Evolutionary conservation across 2,113 vertebrate species (phyloP), one percentile per base, ranked within the genome.

Genomic region (Gobiocypris rarus): DNA sequence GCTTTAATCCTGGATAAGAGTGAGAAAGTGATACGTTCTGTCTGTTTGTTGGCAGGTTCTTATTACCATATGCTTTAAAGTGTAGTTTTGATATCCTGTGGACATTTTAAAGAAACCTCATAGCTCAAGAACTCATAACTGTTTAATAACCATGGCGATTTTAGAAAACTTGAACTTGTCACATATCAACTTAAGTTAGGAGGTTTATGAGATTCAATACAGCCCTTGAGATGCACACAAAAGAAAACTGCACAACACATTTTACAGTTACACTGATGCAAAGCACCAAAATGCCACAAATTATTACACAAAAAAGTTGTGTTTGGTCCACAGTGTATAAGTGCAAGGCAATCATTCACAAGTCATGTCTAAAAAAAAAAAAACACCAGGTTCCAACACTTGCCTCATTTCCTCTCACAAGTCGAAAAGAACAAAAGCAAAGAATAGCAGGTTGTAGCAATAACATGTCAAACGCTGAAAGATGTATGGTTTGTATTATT

Each of bases 291-390:
- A 48, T 73, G 69, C 9, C 54, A 59, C n/a, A 31, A 3, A 31
- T 31, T 31, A 31, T 31, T 3, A 31, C 31, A 31, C 31, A 31
- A 43, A 31, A 54, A 11, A 5, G 8, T 54, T 26, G 22, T 8
- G 81, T 38, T 45, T 38, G 50, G 45, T 67, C 34, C 59, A 17
- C 70, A 58, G 70, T 63, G 56, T 69, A 71, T 19, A 26, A 74
- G 31, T 52, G 22, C 28, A 74, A 87, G 19, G 59, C 48, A 45
- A 52, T 71, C 14, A 69, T 75, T 56, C 52, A 31, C 48, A 69
- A 79, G 48, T 65, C 81, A 70, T 19, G 41, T 76, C 77, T 81
- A 34, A 28, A 86, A 82, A 84, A 87, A n/a, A n/a, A n/a, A n/a
- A n/a, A n/a, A n/a, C 83, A 78, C 79, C 22, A 75, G 65, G 52